Percentiles rank a stretch among this genome's conserved stretches.
Evolutionary conservation across 2,113 vertebrate genomes (phyloP).

Genomic region (Orycteropus afer): DNA sequence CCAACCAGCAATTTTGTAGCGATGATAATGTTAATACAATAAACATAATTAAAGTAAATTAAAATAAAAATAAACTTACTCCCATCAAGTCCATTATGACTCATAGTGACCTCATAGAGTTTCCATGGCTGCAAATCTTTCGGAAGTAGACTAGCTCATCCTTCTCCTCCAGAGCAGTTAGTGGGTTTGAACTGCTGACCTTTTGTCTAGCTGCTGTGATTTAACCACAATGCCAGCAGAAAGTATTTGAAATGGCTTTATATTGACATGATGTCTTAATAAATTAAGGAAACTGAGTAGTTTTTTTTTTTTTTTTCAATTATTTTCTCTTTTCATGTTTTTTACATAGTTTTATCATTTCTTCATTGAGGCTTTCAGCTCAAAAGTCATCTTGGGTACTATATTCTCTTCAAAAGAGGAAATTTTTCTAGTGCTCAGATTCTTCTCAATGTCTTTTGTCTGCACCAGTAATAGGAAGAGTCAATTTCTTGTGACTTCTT

Average conservation of each 20-base stretch:
- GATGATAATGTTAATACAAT: slow-evolving; percentile 48
- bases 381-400: too few species aligned
- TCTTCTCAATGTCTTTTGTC: slow-evolving; percentile 98
- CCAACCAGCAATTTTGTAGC: slow-evolving; percentile 44
- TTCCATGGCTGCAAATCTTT: too few species aligned
- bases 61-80: slow-evolving; percentile 32
- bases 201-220: too few species aligned
- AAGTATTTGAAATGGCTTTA: slow-evolving; percentile 43
- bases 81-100: too few species aligned
- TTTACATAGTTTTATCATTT: slow-evolving; percentile 97
- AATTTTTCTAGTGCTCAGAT: slow-evolving; percentile 94
- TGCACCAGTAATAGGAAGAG: slow-evolving; percentile 93
- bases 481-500: slow-evolving; percentile 93
- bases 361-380: slow-evolving; percentile 96
- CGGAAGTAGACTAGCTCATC: too few species aligned
- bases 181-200: too few species aligned
- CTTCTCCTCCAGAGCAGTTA: too few species aligned
- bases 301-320: slow-evolving; percentile 90
- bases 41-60: slow-evolving; percentile 56
- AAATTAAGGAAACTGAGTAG: slow-evolving; percentile 84
- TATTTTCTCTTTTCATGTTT: too few species aligned
- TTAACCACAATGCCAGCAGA: too few species aligned
- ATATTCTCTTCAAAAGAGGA: slow-evolving; percentile 96
- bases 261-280: slow-evolving; percentile 86
- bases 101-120: too few species aligned